Conservation (phyloP, 2,797 vertebrate genomes). For the Cirrhinus molitorella region DNA sequence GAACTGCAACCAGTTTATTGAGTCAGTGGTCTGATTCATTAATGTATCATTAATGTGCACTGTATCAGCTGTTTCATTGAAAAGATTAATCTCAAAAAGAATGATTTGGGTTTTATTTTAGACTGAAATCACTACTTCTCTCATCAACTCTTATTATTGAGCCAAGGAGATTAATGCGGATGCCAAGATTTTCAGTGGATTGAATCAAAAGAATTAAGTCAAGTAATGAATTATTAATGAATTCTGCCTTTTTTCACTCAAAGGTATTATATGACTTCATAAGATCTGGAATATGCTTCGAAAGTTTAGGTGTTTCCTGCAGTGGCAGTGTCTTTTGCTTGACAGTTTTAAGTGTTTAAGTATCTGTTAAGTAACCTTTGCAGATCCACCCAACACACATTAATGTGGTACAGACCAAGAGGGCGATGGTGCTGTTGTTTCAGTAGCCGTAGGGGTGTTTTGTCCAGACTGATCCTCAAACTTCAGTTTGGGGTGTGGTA, state of each 20-base stretch:
- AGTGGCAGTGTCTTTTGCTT: not conserved
- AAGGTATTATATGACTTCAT: not conserved
- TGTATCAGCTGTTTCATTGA: not conserved
- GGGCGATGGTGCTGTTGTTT: conserved; percentile 4
- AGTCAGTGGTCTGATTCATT: not conserved
- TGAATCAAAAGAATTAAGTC: conserved; percentile 3
- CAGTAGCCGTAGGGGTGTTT: conserved; percentile 34
- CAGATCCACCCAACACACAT: not conserved
- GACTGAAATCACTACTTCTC: not conserved
- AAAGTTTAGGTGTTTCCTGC: not conserved
- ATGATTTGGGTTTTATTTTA: not conserved
- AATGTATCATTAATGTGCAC: not conserved
- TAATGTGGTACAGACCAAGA: not conserved
- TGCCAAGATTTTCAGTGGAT: not conserved
- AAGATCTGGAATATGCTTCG: not conserved
- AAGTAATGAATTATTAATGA: not conserved
- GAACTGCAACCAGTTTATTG: not conserved
- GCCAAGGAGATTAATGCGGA: not conserved
- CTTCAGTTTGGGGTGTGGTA: conserved; percentile 38
- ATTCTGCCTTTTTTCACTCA: not conserved
- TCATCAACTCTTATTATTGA: not conserved
- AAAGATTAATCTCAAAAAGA: not conserved
- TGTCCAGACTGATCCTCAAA: conserved; percentile 34
- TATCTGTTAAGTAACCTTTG: not conserved
- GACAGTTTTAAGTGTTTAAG: not conserved